Base-by-base conservation (phyloP, 2,888 invertebrate species). In the Loripinus fragilis region DNA sequence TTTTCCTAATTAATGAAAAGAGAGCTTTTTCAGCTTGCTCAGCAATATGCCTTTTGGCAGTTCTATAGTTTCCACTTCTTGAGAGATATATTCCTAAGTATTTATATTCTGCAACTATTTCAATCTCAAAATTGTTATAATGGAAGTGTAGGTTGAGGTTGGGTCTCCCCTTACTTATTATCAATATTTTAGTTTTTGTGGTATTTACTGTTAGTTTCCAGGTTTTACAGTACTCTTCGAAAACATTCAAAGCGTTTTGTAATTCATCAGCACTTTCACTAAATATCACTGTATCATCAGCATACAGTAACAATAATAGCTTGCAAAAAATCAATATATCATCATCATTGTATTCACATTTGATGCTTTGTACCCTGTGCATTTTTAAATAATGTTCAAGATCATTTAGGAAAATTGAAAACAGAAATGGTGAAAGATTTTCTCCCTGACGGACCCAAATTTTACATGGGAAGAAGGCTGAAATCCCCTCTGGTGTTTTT, bases 281-380 rank as follows among this genome's bases (percentile, higher is more conserved):
- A 28, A 79, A 50, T 2, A 78, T n/a, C 2, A 78, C 66, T 23
- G 74, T 78, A 48, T 78, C 73, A 52, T 78, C 78, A 20, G 78
- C 78, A 48, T 66, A 78, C 41, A 78, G 23, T 12, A 76, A 48
- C 0, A 71, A 25, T 17, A 74, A 71, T 8, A 74, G 28, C 42
- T 66, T 60, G 0, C 71, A 17, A 42, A 42, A 71, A 25, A n/a
- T n/a, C n/a, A n/a, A n/a, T n/a, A n/a, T 60, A 2, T 30, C 20
- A n/a, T 60, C 60, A 20, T 30, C 30, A 60, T 60, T 60, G 5
- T 12, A 30, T 33, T 60, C 60, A 17, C 33, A 30, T 2, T 20
- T 33, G 5, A 60, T 60, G 5, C 60, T 17, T 17, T 15, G 1
- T 33, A 20, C 20, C 10, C 10, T 1, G 15, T 33, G 7, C 1